Conservation (phyloP, 2,888 invertebrate genomes). For the Iphiclides podalirius region DNA sequence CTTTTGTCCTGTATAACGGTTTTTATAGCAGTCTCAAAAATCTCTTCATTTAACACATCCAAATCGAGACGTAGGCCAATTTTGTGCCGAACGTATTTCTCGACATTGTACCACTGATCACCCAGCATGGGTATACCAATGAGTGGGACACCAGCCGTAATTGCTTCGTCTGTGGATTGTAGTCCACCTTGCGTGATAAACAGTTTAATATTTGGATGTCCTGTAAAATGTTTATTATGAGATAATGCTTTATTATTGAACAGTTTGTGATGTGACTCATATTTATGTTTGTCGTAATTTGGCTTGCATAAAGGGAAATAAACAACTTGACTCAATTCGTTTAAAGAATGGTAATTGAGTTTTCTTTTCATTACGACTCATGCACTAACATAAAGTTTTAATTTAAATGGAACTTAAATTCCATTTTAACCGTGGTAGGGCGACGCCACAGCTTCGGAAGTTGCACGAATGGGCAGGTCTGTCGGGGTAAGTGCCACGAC, state of each 20-base stretch:
- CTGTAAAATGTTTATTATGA: conserved; percentile 29
- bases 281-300: too few relatives aligned
- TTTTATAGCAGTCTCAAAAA: background rate
- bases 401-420: too few relatives aligned
- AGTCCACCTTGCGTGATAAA: conserved; percentile 67
- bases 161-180: conserved; percentile 62
- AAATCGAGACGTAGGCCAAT: conserved; percentile 44
- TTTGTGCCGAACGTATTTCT: conserved; percentile 36
- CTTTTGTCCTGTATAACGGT: background rate
- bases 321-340: too few relatives aligned
- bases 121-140: conserved; percentile 55
- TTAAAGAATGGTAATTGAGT: too few relatives aligned
- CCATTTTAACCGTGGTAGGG: too few relatives aligned
- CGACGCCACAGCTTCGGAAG: too few relatives aligned
- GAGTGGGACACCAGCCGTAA: conserved; percentile 54
- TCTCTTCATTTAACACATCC: conserved; percentile 33
- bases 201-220: conserved; percentile 60
- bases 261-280: too few relatives aligned
- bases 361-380: too few relatives aligned
- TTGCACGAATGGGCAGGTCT: too few relatives aligned
- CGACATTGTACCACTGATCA: conserved; percentile 58
- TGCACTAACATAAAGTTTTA: too few relatives aligned
- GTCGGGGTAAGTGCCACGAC: too few relatives aligned
- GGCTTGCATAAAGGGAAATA: too few relatives aligned
- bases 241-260: conserved; percentile 39